These are phyloP conservation scores for Ptilonorhynchus violaceus DNA, from an alignment of 2,113 vertebrate genomes.

Conservation along the genomic window DNA sequence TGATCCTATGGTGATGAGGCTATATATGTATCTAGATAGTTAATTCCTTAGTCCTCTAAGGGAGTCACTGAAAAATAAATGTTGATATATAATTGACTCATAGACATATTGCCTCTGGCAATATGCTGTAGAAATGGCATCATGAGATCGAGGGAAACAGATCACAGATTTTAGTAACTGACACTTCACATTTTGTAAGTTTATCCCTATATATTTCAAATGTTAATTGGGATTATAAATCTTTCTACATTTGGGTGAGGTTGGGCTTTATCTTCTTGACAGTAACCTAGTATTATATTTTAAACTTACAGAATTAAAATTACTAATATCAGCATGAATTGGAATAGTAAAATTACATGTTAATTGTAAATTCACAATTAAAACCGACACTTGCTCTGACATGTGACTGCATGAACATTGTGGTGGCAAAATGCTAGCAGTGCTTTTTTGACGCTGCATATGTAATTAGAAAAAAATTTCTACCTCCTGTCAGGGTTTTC, in stretches of 20 bases:
- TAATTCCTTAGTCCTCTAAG: conserved; percentile 33
- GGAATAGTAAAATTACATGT: conserved; percentile 51
- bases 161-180: conserved; percentile 59
- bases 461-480: conserved; percentile 59
- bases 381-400: conserved; percentile 59
- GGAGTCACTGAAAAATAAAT: conserved; percentile 40
- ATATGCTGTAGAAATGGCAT: conserved; percentile 50
- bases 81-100: conserved; percentile 65
- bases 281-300: conserved; percentile 23
- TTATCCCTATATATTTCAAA: conserved; percentile 54
- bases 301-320: conserved; percentile 39
- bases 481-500: conserved; percentile 58
- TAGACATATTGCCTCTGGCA: conserved; percentile 52
- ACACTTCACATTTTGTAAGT: conserved; percentile 52
- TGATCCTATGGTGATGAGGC: conserved; percentile 3
- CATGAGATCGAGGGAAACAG: conserved; percentile 33
- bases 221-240: conserved; percentile 68
- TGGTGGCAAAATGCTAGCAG: conserved; percentile 61
- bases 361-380: conserved; percentile 70
- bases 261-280: conserved; percentile 15
- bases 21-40: not conserved
- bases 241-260: not conserved
- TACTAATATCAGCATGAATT: conserved; percentile 29
- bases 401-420: conserved; percentile 45
- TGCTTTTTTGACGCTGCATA: conserved; percentile 55